A percentile compares a stretch with the other conserved stretches of the same genome.
Evolutionary conservation across 2,113 vertebrate genomes (phyloP).

Genomic region (Oophaga pumilio): DNA sequence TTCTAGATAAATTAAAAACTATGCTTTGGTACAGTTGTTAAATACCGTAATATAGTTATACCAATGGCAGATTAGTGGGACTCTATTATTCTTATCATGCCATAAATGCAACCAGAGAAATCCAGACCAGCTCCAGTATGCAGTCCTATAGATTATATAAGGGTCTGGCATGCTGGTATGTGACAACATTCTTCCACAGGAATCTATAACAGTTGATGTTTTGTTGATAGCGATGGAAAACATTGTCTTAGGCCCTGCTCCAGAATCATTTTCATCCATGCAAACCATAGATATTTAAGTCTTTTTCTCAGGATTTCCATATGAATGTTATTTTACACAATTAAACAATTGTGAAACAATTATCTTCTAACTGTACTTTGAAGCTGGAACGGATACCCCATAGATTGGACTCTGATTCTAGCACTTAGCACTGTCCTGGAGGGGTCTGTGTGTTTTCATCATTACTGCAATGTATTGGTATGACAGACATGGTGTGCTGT

Average conservation of each 20-base stretch:
- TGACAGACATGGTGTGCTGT: background rate
- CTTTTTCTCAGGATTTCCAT: background rate
- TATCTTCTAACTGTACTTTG: background rate
- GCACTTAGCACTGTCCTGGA: background rate
- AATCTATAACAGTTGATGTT: slow-evolving; percentile 2
- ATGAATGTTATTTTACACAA: background rate
- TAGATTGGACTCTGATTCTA: background rate
- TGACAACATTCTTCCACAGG: slow-evolving; percentile 1
- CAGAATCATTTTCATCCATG: background rate
- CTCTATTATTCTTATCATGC: background rate
- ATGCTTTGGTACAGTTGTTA: too few relatives aligned
- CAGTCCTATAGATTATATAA: background rate
- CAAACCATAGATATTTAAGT: background rate
- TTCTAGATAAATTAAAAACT: too few relatives aligned
- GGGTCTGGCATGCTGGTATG: background rate
- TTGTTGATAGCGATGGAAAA: slow-evolving; percentile 17
- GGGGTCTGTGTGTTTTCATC: background rate
- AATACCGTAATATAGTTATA: background rate
- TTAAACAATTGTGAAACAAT: background rate
- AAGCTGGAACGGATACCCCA: background rate
- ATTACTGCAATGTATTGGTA: background rate
- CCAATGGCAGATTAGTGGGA: background rate
- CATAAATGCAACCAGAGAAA: background rate
- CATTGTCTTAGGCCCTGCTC: background rate
- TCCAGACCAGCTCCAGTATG: background rate